Conservation (phyloP, 92 coral and sea anemone species). For the Isaurus tuberculatus region DNA sequence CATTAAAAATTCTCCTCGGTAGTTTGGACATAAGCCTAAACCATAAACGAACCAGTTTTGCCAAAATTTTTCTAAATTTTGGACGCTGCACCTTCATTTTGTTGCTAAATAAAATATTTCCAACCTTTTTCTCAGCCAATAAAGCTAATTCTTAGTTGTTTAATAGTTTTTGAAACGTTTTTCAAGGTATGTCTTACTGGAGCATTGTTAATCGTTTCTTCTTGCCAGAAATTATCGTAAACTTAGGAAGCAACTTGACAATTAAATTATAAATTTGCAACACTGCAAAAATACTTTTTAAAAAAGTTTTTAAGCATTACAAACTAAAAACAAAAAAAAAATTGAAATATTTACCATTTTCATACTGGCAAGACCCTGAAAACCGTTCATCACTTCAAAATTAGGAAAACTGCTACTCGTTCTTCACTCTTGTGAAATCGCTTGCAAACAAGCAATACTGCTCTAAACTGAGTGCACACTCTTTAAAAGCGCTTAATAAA, state of each 20-base stretch:
- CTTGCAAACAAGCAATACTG: neutral
- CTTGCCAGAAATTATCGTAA: neutral
- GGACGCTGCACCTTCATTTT: neutral
- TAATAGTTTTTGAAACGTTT: slow-evolving; percentile 3
- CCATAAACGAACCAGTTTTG: neutral
- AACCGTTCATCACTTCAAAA: neutral
- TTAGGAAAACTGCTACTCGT: neutral
- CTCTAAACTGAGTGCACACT: neutral
- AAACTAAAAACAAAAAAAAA: neutral
- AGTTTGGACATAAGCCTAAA: slow-evolving; percentile 17
- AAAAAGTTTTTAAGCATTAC: neutral
- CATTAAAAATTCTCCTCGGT: neutral
- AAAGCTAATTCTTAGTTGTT: neutral
- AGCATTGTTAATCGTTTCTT: neutral
- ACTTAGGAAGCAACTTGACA: neutral
- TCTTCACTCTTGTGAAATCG: neutral
- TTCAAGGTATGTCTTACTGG: neutral
- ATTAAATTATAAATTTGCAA: no score
- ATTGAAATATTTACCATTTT: slow-evolving; percentile 38
- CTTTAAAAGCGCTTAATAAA: slow-evolving; percentile 21
- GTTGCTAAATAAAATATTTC: neutral
- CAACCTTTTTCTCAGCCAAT: neutral
- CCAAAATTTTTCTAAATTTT: slow-evolving; percentile 9
- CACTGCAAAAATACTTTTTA: neutral
- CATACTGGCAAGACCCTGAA: slow-evolving; percentile 28